Percentiles rank a stretch among this genome's conserved stretches.
Conservation (phyloP, 2,797 vertebrate genomes). For the Psittacula derbiana region DNA sequence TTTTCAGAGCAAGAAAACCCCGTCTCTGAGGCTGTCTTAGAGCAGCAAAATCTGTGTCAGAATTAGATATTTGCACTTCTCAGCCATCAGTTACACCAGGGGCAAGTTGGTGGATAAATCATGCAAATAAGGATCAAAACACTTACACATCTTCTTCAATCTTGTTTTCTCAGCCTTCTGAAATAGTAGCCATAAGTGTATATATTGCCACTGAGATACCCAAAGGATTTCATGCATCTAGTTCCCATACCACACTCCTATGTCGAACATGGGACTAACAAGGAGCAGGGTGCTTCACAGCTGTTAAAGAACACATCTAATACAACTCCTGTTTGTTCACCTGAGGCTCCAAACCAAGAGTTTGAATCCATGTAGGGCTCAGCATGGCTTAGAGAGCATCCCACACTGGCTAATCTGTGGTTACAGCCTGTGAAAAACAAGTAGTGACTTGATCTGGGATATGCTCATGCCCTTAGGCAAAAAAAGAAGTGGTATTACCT, state of each 20-base stretch:
- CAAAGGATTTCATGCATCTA: background rate
- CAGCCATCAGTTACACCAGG: background rate
- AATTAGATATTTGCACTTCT: background rate
- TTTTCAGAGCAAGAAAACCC: background rate
- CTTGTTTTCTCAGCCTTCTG: background rate
- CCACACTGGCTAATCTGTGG: background rate
- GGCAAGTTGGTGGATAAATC: background rate
- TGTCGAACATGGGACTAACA: background rate
- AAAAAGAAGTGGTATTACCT: background rate
- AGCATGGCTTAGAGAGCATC: background rate
- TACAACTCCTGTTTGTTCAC: background rate
- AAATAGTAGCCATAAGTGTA: background rate
- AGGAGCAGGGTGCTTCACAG: background rate
- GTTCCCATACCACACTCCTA: background rate
- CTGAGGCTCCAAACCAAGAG: background rate
- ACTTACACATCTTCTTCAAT: background rate
- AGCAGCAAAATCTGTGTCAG: background rate
- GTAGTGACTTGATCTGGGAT: too few species aligned
- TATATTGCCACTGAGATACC: background rate
- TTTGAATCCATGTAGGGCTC: background rate
- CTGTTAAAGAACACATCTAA: background rate
- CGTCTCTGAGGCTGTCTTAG: background rate
- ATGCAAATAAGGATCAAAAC: constrained; percentile 22
- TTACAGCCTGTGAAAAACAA: background rate
- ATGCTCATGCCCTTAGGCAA: background rate